Evolutionary conservation across 2,888 invertebrate genomes (phyloP).

Genomic region (Agriotes lineatus): DNA sequence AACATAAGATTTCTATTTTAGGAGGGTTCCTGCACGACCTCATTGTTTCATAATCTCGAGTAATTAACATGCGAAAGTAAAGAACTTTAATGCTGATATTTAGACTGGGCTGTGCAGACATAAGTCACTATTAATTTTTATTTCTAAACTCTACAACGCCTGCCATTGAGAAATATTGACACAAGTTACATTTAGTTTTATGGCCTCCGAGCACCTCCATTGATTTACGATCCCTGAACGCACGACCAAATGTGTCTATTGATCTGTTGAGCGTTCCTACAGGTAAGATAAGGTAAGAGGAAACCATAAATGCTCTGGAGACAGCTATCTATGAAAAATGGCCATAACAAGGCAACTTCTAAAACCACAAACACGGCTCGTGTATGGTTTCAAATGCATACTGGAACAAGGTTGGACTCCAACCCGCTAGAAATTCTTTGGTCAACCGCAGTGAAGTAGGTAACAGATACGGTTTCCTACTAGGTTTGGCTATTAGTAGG

Average conservation of each 20-base stretch:
- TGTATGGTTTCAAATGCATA: background rate
- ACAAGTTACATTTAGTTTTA: constrained; percentile 22
- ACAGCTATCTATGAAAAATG: constrained; percentile 21
- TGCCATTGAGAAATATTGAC: constrained; percentile 12
- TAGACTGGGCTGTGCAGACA: too few species aligned
- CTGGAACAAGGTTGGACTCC: background rate
- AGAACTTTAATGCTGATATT: background rate
- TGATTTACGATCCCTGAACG: constrained; percentile 19
- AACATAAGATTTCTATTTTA: too few species aligned
- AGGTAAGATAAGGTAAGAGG: constrained; percentile 13
- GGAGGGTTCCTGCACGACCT: too few species aligned
- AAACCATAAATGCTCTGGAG: constrained; percentile 10
- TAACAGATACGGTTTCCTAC: constrained; percentile 24
- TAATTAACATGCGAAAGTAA: too few species aligned
- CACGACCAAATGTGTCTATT: background rate
- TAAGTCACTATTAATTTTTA: background rate
- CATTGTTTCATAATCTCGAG: too few species aligned
- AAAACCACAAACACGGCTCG: constrained; percentile 20
- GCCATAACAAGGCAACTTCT: constrained; percentile 5
- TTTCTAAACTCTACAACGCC: background rate
- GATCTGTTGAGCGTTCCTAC: background rate
- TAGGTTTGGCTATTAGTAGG: constrained; percentile 30
- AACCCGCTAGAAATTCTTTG: constrained; percentile 15
- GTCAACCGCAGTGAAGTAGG: constrained; percentile 1
- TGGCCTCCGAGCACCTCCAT: constrained; percentile 3